These are phyloP conservation scores for Tiliacea citrago DNA, from an alignment of 2,888 invertebrate species.

Conservation along the genomic window DNA sequence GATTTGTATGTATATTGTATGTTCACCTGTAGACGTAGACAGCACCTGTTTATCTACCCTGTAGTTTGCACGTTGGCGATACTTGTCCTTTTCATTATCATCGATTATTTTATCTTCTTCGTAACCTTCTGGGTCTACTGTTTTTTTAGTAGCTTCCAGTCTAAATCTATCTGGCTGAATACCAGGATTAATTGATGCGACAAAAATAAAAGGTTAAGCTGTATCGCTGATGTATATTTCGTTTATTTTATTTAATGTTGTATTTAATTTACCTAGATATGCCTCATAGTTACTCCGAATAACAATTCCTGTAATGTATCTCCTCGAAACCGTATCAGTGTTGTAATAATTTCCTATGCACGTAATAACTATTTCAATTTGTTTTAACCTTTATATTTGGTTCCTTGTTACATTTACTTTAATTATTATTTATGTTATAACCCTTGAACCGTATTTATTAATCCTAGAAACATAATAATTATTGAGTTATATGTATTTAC, in stretches of 20 bases:
- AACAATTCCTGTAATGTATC: neutral
- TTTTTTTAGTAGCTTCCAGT: neutral
- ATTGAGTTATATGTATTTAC: neutral
- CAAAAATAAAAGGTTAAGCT: neutral
- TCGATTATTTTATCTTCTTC: neutral
- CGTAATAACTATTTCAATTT: neutral
- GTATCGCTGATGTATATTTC: constrained; percentile 6
- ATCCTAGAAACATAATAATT: neutral
- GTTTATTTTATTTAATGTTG: neutral
- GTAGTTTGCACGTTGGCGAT: constrained; percentile 35
- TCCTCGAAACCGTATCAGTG: neutral
- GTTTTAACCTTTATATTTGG: neutral
- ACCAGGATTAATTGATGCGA: neutral
- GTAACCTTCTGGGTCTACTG: neutral
- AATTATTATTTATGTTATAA: neutral
- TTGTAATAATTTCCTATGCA: constrained; percentile 3
- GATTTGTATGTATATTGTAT: constrained; percentile 31
- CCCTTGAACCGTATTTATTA: neutral
- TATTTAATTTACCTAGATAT: constrained; percentile 12
- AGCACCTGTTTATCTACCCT: constrained; percentile 22
- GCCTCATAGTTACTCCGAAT: constrained; percentile 11
- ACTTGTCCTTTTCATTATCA: neutral
- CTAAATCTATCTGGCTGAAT: neutral
- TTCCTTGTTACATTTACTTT: neutral
- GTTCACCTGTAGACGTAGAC: constrained; percentile 42